Conservation (phyloP, 2,888 invertebrate genomes). For the Machimus rusticus region DNA sequence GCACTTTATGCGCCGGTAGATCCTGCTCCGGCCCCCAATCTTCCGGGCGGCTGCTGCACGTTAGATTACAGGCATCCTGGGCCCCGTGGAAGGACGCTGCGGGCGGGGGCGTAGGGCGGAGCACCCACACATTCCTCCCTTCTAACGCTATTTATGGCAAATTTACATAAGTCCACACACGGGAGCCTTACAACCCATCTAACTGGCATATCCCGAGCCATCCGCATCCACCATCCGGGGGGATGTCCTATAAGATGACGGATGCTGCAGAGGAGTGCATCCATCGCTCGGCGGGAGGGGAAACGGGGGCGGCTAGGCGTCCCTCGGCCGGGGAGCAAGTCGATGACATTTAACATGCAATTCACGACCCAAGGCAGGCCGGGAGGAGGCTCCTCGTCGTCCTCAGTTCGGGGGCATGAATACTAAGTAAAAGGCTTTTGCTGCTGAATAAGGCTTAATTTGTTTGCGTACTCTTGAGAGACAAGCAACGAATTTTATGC, state of each 20-base stretch:
- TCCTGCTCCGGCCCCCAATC: not conserved
- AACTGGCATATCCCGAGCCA: not conserved
- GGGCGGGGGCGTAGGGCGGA: not conserved
- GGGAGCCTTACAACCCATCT: not conserved
- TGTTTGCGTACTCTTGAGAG: conserved; percentile 48
- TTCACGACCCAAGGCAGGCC: conserved; percentile 20
- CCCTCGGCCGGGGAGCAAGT: not conserved
- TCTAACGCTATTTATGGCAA: conserved; percentile 26
- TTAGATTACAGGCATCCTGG: not conserved
- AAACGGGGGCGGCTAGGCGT: not conserved
- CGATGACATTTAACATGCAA: conserved; percentile 39
- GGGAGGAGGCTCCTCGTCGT: not conserved
- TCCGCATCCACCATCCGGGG: not conserved
- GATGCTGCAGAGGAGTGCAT: not conserved
- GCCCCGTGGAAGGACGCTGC: not conserved
- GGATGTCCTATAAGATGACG: not conserved
- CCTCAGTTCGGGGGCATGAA: conserved; percentile 27
- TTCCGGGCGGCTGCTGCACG: not conserved
- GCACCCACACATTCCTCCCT: not conserved
- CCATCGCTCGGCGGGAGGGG: not conserved
- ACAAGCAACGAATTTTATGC: conserved; percentile 49
- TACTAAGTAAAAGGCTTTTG: conserved; percentile 39
- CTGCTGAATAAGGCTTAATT: conserved; percentile 49
- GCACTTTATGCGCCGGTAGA: not conserved
- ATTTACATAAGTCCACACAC: conserved; percentile 29